phyloP scores from a whole-genome alignment of 2,797 vertebrate genomes.

The Rhinella marina region DNA sequence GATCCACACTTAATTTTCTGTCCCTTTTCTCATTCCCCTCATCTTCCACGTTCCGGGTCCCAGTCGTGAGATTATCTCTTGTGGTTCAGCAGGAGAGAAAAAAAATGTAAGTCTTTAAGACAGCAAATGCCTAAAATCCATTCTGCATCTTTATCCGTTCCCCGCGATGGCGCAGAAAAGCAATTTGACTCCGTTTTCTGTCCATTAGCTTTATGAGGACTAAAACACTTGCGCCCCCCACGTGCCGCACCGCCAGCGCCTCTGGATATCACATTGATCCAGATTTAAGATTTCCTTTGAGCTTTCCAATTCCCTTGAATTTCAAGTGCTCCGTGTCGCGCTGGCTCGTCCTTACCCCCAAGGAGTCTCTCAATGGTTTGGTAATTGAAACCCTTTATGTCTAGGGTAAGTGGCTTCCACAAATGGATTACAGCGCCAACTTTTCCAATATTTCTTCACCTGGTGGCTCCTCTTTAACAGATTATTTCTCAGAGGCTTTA shows the following conservation, averaged over 20 bases:
- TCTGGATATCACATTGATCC: slow-evolving; percentile 44
- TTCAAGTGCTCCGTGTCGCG: slow-evolving; percentile 37
- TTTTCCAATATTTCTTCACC: slow-evolving; percentile 41
- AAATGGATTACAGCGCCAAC: slow-evolving; percentile 33
- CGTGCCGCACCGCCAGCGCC: slow-evolving; percentile 20
- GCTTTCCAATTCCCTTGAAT: slow-evolving; percentile 43
- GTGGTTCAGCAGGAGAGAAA: not conserved
- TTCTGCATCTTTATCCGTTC: slow-evolving; percentile 44
- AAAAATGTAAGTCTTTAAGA: not conserved
- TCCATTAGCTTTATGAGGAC: slow-evolving; percentile 53
- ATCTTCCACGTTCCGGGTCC: not conserved
- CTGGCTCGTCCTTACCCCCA: slow-evolving; percentile 16
- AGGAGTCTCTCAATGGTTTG: slow-evolving; percentile 35
- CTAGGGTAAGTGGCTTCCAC: slow-evolving; percentile 35
- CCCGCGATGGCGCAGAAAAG: slow-evolving; percentile 12
- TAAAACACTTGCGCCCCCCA: slow-evolving; percentile 44
- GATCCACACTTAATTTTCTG: not conserved
- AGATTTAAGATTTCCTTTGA: slow-evolving; percentile 40
- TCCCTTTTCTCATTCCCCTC: not conserved
- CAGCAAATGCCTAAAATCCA: slow-evolving; percentile 25
- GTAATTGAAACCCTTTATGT: slow-evolving; percentile 57
- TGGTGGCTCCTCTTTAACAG: slow-evolving; percentile 39
- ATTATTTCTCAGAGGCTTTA: slow-evolving; percentile 16
- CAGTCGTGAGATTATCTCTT: not conserved
- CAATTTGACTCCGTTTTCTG: slow-evolving; percentile 40